phyloP scores from a whole-genome alignment of 1,140 invertebrate species.

The Propsilocerus akamusi region DNA sequence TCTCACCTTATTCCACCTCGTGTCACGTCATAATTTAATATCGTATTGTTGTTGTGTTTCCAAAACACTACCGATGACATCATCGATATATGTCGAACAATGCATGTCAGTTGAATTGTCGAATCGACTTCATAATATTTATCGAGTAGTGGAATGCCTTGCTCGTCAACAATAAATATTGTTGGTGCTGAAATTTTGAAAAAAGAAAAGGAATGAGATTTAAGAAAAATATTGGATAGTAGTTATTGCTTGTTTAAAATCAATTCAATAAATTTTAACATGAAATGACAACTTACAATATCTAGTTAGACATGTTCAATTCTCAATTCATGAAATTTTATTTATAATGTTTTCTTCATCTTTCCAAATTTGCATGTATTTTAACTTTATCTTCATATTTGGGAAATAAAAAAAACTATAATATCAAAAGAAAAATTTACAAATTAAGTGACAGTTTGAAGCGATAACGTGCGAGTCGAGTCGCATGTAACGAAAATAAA shows the following conservation, averaged over 20 bases:
- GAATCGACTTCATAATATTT: constrained; percentile 61
- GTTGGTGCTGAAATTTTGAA: constrained; percentile 46
- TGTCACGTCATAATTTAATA: constrained; percentile 51
- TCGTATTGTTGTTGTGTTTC: constrained; percentile 42
- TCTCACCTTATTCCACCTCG: constrained; percentile 53
- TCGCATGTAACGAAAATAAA: too few relatives aligned
- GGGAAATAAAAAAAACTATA: not conserved
- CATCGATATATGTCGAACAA: constrained; percentile 49
- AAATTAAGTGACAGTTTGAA: too few relatives aligned
- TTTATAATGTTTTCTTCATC: not conserved
- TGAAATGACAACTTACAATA: not conserved
- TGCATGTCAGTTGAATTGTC: constrained; percentile 50
- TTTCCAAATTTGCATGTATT: not conserved
- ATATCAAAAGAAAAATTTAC: not conserved
- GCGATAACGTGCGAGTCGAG: too few relatives aligned
- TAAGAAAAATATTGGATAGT: not conserved
- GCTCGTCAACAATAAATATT: constrained; percentile 53
- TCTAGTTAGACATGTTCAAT: not conserved
- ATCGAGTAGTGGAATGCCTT: constrained; percentile 42
- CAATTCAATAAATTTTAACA: not conserved
- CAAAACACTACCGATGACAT: constrained; percentile 43
- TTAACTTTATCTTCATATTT: not conserved
- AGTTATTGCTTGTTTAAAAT: not conserved
- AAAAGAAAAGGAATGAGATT: too few relatives aligned
- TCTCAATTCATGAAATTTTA: not conserved